Base-by-base conservation (phyloP, 2,113 vertebrate genomes). In the Hydrolagus affinis region DNA sequence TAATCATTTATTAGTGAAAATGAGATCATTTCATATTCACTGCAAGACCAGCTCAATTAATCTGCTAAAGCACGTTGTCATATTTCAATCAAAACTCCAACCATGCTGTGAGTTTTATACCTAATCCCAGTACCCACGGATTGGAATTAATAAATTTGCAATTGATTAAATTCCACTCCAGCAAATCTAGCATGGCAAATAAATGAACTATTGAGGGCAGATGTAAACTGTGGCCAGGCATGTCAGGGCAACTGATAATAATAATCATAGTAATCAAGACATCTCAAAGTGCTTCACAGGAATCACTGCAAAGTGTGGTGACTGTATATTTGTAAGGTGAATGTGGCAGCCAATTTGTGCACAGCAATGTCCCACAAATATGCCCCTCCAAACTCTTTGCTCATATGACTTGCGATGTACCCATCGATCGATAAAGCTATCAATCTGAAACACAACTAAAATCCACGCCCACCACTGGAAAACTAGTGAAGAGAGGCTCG, bases 111-210 rank as follows among this genome's bases (percentile, higher is more conserved):
- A 91, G 90, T 93, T 90, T 91, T 90, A 88, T 88, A 90, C 89
- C 86, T 86, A 86, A 87, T 89, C 89, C 87, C 90, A 87, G 88
- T 89, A 91, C 91, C 91, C 25, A 0, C 91, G 90, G 89, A 90
- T 90, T 90, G 94, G 94, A 95, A 96, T 95, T 94, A 96, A 95
- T 95, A 94, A 96, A 96, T 96, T 94, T 96, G 92, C 94, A 96
- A 96, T 96, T 96, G 95, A 96, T 96, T 96, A 95, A 94, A 95
- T 94, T 95, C 95, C 93, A 94, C 94, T 95, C 93, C 91, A 94
- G 93, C 94, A 95, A 95, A 95, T 95, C 95, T 94, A 95, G 93
- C 92, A 91, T 94, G 92, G 94, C 92, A 95, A 95, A 95, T 95
- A 95, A 95, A 95, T 96, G 95, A 95, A 96, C 92, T 96, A 94